A percentile compares a stretch with the other conserved stretches of the same genome.
Evolutionary conservation across 92 coral and sea anemone genomes (phyloP).

Genomic region (Desmophyllum pertusum): DNA sequence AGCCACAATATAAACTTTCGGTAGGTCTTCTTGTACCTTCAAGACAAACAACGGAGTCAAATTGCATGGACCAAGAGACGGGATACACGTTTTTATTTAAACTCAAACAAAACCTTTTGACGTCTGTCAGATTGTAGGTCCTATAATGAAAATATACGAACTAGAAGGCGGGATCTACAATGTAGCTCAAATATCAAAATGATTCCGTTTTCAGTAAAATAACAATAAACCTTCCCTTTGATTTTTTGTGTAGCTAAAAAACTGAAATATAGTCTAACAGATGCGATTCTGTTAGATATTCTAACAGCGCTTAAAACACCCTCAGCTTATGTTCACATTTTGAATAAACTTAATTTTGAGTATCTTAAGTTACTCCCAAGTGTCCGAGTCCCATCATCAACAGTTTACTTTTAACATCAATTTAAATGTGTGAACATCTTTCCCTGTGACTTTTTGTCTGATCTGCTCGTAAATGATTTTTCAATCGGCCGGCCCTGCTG

Average conservation of each 20-base stretch:
- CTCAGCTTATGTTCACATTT: neutral
- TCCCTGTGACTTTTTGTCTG: too few relatives aligned
- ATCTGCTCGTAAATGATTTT: too few relatives aligned
- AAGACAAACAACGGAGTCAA: neutral
- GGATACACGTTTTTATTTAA: neutral
- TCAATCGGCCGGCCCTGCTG: too few relatives aligned
- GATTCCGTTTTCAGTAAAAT: neutral
- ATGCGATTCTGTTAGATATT: neutral
- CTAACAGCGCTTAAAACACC: neutral
- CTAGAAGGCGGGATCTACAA: neutral
- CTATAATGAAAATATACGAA: neutral
- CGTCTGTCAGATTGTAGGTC: neutral
- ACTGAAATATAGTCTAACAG: neutral
- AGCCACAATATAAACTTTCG: neutral
- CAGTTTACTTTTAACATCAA: neutral
- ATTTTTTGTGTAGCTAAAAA: neutral
- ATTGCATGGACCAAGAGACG: neutral
- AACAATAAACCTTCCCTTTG: too few relatives aligned
- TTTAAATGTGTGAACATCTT: neutral
- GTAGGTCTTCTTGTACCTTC: neutral
- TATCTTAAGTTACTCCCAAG: neutral
- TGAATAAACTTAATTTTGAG: neutral
- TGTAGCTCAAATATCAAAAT: neutral
- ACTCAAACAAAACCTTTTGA: neutral
- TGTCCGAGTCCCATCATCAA: neutral